Conservation (phyloP, 2,113 vertebrate species). For the Carassius carassius region DNA sequence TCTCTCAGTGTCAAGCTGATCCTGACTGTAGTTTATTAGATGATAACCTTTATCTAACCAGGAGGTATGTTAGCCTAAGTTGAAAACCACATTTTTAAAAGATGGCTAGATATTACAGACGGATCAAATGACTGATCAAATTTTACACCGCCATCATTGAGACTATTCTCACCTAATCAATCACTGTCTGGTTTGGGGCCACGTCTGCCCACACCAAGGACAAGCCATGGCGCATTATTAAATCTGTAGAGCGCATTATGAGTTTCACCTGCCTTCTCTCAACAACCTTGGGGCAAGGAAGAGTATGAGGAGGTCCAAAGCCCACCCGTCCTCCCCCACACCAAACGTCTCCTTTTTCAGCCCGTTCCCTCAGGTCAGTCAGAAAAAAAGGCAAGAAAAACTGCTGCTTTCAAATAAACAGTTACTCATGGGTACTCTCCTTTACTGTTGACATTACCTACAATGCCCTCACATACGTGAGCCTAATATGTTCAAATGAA, state of each 20-base stretch:
- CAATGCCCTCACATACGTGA: background rate
- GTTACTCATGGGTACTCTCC: background rate
- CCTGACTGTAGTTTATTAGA: constrained; percentile 24
- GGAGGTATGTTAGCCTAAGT: constrained; percentile 11
- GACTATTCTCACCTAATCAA: constrained; percentile 38
- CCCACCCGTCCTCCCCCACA: background rate
- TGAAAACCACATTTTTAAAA: constrained; percentile 16
- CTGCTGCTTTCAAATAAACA: background rate
- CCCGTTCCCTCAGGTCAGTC: constrained; percentile 19
- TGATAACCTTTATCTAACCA: constrained; percentile 37
- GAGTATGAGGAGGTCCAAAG: constrained; percentile 16
- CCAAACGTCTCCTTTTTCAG: background rate
- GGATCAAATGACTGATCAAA: constrained; percentile 39
- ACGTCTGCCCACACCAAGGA: constrained; percentile 42
- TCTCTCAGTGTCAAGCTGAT: background rate
- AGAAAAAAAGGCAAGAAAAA: constrained; percentile 8
- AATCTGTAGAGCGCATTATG: constrained; percentile 35
- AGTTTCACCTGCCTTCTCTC: constrained; percentile 27
- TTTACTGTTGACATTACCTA: background rate
- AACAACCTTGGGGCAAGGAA: constrained; percentile 38
- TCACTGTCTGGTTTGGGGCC: constrained; percentile 46
- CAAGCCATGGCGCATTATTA: constrained; percentile 35
- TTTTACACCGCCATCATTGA: constrained; percentile 42
- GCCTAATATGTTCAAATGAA: background rate
- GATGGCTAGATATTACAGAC: constrained; percentile 25